Base-by-base conservation (phyloP, 2,113 vertebrate genomes). In the Saccopteryx leptura region DNA sequence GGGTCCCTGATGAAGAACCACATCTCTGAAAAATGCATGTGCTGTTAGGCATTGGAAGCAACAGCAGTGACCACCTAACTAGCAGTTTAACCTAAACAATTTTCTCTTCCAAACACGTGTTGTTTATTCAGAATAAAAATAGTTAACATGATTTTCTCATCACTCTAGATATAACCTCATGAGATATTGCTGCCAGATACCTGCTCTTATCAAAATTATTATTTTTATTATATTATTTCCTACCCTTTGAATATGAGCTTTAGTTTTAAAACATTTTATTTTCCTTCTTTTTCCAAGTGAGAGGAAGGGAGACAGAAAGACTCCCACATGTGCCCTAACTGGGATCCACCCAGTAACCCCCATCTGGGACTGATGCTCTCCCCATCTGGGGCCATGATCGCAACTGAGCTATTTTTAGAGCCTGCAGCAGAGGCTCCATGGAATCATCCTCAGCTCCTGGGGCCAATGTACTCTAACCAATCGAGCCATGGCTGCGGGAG, bases 81-180 rank as follows among this genome's bases (percentile, higher is more conserved):
- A 68, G 19, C 56, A 26, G 23, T 71, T 81, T 61, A 71, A 79
- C 56, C 39, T 9, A 23, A 52, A n/a, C 71, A 50, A 31, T 33
- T 83, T 79, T 60, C 17, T 81, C 56, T 5, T 23, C 66, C 39
- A 96, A 21, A 74, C 65, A 74, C 65, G 19, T 1, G 12, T 94
- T 81, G 90, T 52, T 63, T 92, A 0, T 71, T 88, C 71, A 86
- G 80, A 94, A 75, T 66, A 85, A 93, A n/a, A 23, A 39, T 72
- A 52, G 85, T 80, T 92, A 69, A 82, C 78, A 76, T 12, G 84
- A 83, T 56, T 69, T 96, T 15, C 69, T 96, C 60, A 1, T 28
- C 8, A 24, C 71, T 81, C 2, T 66, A 18, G 14, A 0, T 80
- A 18, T 7, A 72, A 33, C 83, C 33, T 75, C 60, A 39, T 26